phyloP scores from a whole-genome alignment of 2,113 vertebrate genomes.

The Collichthys lucidus region DNA sequence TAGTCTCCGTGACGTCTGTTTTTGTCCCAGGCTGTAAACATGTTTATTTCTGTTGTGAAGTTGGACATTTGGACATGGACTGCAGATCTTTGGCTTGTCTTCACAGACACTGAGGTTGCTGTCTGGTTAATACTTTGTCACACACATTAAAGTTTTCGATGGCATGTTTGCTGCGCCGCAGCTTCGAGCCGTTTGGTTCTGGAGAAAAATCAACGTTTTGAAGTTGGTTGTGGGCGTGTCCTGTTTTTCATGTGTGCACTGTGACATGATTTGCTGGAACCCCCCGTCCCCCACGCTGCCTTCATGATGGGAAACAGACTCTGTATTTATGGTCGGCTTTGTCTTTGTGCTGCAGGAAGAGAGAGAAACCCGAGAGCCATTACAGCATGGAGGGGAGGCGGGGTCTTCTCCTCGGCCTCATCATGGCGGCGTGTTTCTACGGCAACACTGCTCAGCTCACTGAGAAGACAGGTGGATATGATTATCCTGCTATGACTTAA shows the following conservation, averaged over 20 bases:
- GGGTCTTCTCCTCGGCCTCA: conserved; percentile 57
- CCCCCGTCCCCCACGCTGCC: neutral
- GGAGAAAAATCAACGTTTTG: neutral
- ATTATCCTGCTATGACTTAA: conserved; percentile 41
- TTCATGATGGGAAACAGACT: conserved; percentile 48
- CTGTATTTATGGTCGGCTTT: neutral
- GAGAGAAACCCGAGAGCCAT: conserved; percentile 39
- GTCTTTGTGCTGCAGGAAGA: conserved; percentile 50
- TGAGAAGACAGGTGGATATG: conserved; percentile 71
- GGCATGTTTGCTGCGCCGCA: neutral
- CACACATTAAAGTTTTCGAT: too few species aligned
- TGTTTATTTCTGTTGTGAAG: too few species aligned
- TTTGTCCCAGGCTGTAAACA: too few species aligned
- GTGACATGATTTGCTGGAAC: neutral
- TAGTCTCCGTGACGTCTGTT: too few species aligned
- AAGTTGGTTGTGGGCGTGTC: neutral
- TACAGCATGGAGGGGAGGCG: conserved; percentile 62
- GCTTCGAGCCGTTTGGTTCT: neutral
- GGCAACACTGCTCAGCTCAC: conserved; percentile 44
- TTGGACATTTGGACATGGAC: too few species aligned
- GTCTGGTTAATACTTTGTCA: too few species aligned
- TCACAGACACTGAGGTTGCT: too few species aligned
- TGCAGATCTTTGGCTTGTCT: too few species aligned
- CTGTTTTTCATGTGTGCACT: neutral
- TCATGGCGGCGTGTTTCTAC: conserved; percentile 55